Evolutionary conservation across 1,140 invertebrate species (phyloP).

Genomic region (Aphis craccivora): DNA sequence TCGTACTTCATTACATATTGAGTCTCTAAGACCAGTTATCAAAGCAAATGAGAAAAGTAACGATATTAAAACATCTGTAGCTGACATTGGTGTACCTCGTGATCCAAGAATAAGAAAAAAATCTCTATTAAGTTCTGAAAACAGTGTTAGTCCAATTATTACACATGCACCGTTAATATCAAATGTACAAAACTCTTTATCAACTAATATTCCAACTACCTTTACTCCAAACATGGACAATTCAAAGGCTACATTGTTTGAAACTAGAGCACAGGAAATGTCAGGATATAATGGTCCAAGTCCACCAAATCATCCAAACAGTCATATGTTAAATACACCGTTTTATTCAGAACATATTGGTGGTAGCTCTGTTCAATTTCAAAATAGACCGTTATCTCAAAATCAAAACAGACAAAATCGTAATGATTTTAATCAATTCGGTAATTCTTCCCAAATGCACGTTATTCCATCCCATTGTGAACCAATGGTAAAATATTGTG

Average conservation of each 20-base stretch:
- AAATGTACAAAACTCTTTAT: neutral
- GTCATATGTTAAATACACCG: neutral
- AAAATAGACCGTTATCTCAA: neutral
- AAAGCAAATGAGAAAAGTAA: neutral
- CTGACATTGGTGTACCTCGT: neutral
- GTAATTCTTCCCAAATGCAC: neutral
- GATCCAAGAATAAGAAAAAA: constrained; percentile 41
- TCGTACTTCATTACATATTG: constrained; percentile 24
- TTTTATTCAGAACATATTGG: neutral
- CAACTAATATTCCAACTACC: neutral
- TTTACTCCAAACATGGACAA: too few species aligned
- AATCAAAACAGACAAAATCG: neutral
- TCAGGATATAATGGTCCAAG: neutral
- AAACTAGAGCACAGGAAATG: neutral
- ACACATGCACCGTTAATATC: neutral
- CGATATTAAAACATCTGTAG: too few species aligned
- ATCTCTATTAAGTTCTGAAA: neutral
- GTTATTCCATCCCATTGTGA: neutral
- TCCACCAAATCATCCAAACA: neutral
- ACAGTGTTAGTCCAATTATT: neutral
- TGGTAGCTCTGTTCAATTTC: neutral
- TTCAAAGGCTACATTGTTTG: neutral
- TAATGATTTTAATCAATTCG: neutral
- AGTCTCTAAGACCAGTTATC: constrained; percentile 21
- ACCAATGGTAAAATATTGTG: neutral